Percentiles rank a stretch among this genome's conserved stretches.
Evolutionary conservation across 1,140 invertebrate genomes (phyloP).

Genomic region (Brachionus manjavacas): DNA sequence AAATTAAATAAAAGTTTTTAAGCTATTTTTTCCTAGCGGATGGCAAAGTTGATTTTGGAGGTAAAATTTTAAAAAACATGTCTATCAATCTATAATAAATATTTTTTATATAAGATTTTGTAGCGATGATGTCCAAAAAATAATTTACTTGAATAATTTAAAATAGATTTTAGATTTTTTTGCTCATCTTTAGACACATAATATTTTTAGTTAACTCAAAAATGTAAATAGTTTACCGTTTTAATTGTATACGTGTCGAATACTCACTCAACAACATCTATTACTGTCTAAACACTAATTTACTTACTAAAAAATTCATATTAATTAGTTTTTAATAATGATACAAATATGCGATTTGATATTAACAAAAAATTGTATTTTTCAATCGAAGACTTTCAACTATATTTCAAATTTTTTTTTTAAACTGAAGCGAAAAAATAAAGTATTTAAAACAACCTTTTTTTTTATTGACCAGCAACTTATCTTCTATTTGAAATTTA

Average conservation of each 20-base stretch:
- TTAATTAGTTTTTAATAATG: not conserved
- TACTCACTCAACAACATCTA: not conserved
- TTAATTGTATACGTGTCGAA: too few species aligned
- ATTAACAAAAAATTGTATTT: too few species aligned
- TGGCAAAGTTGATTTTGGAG: constrained; percentile 38
- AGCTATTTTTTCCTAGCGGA: not conserved
- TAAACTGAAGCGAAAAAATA: too few species aligned
- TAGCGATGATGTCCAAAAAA: constrained; percentile 35
- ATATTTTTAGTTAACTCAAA: not conserved
- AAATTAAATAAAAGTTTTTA: not conserved
- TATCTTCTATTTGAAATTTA: too few species aligned
- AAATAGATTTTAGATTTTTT: not conserved
- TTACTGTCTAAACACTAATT: not conserved
- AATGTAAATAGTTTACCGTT: not conserved
- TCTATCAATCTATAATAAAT: not conserved
- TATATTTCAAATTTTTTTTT: too few species aligned
- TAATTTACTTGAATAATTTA: not conserved
- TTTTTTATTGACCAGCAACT: too few species aligned
- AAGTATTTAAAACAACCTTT: too few species aligned
- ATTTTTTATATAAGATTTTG: constrained; percentile 24
- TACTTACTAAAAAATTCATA: not conserved
- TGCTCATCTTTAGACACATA: not conserved
- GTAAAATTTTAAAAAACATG: not conserved
- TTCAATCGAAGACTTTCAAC: too few species aligned
- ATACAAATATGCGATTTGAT: too few species aligned